Percentiles rank a stretch among this genome's conserved stretches.
phyloP scores from a whole-genome alignment of 2,888 invertebrate species.

The Punctoribates punctum region DNA sequence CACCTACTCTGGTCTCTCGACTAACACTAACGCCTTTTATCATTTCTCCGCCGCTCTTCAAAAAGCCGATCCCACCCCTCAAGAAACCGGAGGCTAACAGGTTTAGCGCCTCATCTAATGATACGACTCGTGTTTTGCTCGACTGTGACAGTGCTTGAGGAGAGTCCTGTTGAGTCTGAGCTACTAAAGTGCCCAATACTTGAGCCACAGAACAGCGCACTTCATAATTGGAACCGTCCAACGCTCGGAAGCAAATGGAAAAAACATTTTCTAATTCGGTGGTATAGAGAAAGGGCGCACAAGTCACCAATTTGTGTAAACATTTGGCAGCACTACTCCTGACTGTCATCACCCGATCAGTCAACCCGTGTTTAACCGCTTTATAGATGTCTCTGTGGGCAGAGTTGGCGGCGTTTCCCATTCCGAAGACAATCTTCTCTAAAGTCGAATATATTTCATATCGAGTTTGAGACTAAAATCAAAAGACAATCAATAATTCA shows the following conservation, averaged over 20 bases:
- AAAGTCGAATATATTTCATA: conserved; percentile 95
- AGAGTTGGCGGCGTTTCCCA: conserved; percentile 86
- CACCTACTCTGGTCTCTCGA: conserved; percentile 92
- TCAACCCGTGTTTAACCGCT: conserved; percentile 77
- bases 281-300: conserved; percentile 75
- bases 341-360: conserved; percentile 87
- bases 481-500: conserved; percentile 23
- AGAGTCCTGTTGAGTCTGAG: conserved; percentile 65
- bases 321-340: conserved; percentile 87
- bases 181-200: conserved; percentile 79
- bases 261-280: conserved; percentile 87
- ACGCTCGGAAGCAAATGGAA: conserved; percentile 82
- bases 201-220: conserved; percentile 86
- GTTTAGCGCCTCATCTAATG: conserved; percentile 84
- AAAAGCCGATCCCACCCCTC: conserved; percentile 79
- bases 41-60: conserved; percentile 84
- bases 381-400: conserved; percentile 85
- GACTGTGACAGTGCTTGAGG: neutral
- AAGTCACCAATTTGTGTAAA: conserved; percentile 79
- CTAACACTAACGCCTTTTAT: conserved; percentile 91
- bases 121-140: conserved; percentile 43
- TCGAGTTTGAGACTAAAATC: conserved; percentile 73
- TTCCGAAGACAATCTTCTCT: conserved; percentile 85
- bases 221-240: conserved; percentile 88
- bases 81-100: conserved; percentile 90